Percentiles rank a stretch among this genome's conserved stretches.
These are phyloP conservation scores for Ophion slaviceki DNA, from an alignment of 2,888 invertebrate species.

Conservation along the genomic window DNA sequence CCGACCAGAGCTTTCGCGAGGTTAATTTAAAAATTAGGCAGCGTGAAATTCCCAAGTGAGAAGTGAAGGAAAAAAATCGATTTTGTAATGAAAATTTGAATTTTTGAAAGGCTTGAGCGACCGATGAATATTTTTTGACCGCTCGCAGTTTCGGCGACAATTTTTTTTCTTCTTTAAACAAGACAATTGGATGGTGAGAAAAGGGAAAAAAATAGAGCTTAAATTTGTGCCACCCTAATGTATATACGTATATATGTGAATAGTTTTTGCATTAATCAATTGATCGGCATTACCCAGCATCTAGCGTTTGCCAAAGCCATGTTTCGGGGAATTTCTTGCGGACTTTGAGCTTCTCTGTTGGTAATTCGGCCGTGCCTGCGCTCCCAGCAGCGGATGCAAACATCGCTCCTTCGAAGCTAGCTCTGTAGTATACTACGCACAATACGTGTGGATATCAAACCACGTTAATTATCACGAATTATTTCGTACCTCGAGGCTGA, in stretches of 20 bases:
- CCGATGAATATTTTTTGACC: too few relatives aligned
- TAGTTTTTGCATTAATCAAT: conserved; percentile 65
- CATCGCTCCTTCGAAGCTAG: conserved; percentile 81
- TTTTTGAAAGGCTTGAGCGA: too few relatives aligned
- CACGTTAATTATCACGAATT: conserved; percentile 30
- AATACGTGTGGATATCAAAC: conserved; percentile 66
- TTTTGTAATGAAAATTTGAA: too few relatives aligned
- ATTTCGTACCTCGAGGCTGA: conserved; percentile 24
- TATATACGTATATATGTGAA: neutral
- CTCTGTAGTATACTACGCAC: conserved; percentile 84
- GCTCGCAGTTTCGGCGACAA: too few relatives aligned
- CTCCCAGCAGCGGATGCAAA: conserved; percentile 74
- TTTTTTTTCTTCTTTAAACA: too few relatives aligned
- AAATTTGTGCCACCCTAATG: too few relatives aligned
- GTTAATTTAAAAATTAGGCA: neutral
- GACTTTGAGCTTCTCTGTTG: conserved; percentile 82
- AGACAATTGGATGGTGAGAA: too few relatives aligned
- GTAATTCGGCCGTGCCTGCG: conserved; percentile 72
- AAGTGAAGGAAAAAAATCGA: too few relatives aligned
- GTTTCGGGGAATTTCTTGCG: conserved; percentile 90
- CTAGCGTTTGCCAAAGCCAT: conserved; percentile 88
- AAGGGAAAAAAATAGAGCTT: too few relatives aligned
- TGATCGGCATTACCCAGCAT: conserved; percentile 85
- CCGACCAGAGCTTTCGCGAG: neutral
- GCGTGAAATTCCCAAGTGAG: too few relatives aligned